Percentiles rank a stretch among this genome's conserved stretches.
Evolutionary conservation across 2,797 vertebrate genomes (phyloP).

Genomic region (Anabacerthia variegaticeps): DNA sequence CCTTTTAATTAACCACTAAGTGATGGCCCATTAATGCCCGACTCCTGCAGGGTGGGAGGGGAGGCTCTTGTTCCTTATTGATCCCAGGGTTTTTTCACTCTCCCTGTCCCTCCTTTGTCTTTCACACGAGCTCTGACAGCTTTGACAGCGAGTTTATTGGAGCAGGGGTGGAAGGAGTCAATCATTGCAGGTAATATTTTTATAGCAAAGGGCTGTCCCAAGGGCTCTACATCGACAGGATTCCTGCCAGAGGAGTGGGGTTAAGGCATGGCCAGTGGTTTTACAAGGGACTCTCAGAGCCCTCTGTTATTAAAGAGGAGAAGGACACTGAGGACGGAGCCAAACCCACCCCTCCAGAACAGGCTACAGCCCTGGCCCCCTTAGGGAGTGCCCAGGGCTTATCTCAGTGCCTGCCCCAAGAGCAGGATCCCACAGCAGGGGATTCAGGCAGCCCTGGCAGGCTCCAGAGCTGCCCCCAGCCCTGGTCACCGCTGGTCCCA

Average conservation of each 20-base stretch:
- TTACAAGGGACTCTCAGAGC: not conserved
- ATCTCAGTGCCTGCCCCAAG: rapidly evolving
- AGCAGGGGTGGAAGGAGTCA: not conserved
- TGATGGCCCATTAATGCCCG: not conserved
- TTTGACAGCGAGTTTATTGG: not conserved
- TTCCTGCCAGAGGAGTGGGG: not conserved
- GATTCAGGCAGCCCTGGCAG: not conserved
- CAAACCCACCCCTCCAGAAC: rapidly evolving
- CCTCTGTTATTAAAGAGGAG: not conserved
- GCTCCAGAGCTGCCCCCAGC: not conserved
- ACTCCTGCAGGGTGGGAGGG: not conserved
- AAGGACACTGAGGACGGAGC: rapidly evolving
- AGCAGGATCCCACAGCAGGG: not conserved
- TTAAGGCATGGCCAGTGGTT: not conserved
- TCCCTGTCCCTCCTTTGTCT: not conserved
- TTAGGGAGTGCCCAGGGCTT: rapidly evolving
- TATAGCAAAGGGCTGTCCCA: not conserved
- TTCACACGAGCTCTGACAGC: not conserved
- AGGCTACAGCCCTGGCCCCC: not conserved
- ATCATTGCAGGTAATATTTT: not conserved
- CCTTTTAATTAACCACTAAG: not conserved
- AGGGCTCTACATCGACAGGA: rapidly evolving
- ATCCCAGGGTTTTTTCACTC: not conserved
- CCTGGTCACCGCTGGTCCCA: not conserved
- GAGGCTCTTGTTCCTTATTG: not conserved